Conservation (phyloP, 1,140 invertebrate genomes). For the Charaxes varanes region DNA sequence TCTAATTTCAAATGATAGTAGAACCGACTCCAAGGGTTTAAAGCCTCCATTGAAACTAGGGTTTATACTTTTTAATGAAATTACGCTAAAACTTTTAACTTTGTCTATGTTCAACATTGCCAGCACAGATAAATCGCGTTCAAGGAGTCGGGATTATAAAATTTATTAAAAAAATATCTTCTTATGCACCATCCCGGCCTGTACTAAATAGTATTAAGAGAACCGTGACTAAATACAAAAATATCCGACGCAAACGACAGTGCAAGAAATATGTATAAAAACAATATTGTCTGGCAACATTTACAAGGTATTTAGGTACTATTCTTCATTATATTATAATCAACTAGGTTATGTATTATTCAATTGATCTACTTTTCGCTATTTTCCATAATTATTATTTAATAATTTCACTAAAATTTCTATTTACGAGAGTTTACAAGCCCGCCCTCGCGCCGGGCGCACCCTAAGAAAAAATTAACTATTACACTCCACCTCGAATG, state of each 20-base stretch:
- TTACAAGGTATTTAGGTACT: conserved; percentile 56
- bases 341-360: conserved; percentile 59
- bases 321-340: conserved; percentile 50
- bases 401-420: conserved; percentile 65
- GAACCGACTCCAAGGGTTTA: conserved; percentile 29
- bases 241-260: conserved; percentile 18
- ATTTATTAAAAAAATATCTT: conserved; percentile 59
- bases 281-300: conserved; percentile 62
- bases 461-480: conserved; percentile 43
- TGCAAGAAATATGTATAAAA: conserved; percentile 54
- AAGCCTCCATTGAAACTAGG: not conserved
- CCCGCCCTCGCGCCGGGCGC: conserved; percentile 13
- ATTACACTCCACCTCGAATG: conserved; percentile 44
- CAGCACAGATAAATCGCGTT: conserved; percentile 4
- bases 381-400: conserved; percentile 48
- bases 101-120: not conserved
- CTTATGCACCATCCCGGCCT: conserved; percentile 50
- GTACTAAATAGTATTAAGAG: conserved; percentile 21
- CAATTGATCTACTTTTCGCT: conserved; percentile 66
- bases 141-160: conserved; percentile 39
- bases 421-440: conserved; percentile 53
- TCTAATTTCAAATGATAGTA: conserved; percentile 63
- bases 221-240: conserved; percentile 16
- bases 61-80: conserved; percentile 1
- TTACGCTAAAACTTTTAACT: conserved; percentile 6